Base-by-base conservation (phyloP, 2,888 invertebrate genomes). In the Leptura quadrifasciata region DNA sequence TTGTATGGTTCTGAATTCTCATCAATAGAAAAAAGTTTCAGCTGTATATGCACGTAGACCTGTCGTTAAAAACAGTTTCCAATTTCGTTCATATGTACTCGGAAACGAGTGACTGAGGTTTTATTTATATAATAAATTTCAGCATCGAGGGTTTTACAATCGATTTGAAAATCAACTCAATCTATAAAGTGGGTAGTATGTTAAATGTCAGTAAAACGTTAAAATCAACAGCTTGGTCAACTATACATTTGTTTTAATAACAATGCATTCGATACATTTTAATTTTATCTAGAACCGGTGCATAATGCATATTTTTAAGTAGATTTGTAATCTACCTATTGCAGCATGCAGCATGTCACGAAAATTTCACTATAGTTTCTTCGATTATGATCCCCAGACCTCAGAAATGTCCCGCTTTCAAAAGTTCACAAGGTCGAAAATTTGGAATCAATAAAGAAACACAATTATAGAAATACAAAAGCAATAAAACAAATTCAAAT, bases 1-100 rank as follows among this genome's bases (percentile, higher is more conserved):
- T 24, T 60, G 24, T 27, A 60, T 27, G 60, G 58, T 60, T 24
- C 58, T 1, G 60, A n/a, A n/a, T 60, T n/a, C 60, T 6, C 60
- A n/a, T 60, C 60, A 21, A 60, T 60, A 21, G 24, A 24, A 60
- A 60, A 60, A 60, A 39, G 39, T 39, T 39, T 39, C 39, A 60
- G 18, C 9, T 55, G 55, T 18, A 55, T 17, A 17, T 12, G 55
- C 18, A 55, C 55, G 18, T 55, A 55, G 8, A 55, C 55, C 18
- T 18, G 55, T 20, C 20, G 18, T 55, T 18, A 20, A 18, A 20
- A 20, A 17, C 9, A 10, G 17, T 58, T 57, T 58, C 24, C 58
- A 58, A 58, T 58, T 58, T 21, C 21, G 58, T 21, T 24, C 21
- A 18, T 15, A 58, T 20, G 17, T 10, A 58, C 12, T 24, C 10